Base-by-base conservation (phyloP, 2,113 vertebrate genomes). In the Chaetodon trifascialis region DNA sequence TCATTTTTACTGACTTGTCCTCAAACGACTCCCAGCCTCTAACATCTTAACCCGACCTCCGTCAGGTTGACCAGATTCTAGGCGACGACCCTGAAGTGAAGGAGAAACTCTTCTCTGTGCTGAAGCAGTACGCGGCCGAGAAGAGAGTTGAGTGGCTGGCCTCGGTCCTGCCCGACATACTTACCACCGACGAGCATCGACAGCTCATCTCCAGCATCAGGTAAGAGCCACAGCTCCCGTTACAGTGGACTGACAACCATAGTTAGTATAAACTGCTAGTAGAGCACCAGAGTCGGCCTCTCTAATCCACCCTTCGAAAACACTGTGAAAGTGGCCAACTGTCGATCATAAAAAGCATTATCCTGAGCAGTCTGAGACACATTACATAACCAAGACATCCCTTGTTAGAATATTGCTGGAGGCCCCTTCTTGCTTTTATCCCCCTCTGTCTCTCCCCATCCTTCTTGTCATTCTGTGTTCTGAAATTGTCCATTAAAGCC, bases 61-160 rank as follows among this genome's bases (percentile, higher is more conserved):
- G 1, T 71, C 94, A 99, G 98, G 96, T 99, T 38, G 97, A 99
- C 0, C 96, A 97, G 83, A 92, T 97, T 84, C 92, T 99, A 1
- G 94, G 95, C 0, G 96, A 96, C 0, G 96, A 97, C 71, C 96
- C 94, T 0, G 92, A 95, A 30, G 94, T 97, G 64, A 98, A 96
- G 84, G 97, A 99, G 92, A 96, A 94, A 86, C 94, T 99, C 72
- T 97, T 97, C 60, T 16, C 92, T 0, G 91, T 96, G 2, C 92
- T 99, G 86, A 99, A 99, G 94, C 98, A 97, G 82, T 99, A 97
- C 0, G 98, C 98, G 0, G 95, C 97, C 0, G 97, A 98, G 92
- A 95, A 96, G 90, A 96, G 92, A 25, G 97, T 97, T 7, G 98
- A 99, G 15, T 94, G 95, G 92, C 84, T 99, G 94, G 97, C 98